Evolutionary conservation across 2,888 invertebrate species (phyloP), one percentile per base, ranked within the genome.

Genomic region (Sinhomidia bicolor): DNA sequence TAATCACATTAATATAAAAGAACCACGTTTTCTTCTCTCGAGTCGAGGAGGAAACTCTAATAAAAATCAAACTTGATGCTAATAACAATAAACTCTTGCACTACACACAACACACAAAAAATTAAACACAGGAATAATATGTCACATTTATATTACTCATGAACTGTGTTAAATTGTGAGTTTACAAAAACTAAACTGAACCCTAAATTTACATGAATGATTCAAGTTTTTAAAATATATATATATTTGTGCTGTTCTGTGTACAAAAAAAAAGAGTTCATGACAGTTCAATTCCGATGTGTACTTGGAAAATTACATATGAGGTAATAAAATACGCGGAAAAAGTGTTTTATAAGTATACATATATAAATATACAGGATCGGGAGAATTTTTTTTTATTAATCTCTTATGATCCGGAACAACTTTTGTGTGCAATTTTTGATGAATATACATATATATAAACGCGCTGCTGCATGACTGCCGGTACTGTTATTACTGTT

Each of bases 321-420:
- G n/a, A 65, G 14, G 1, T n/a, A 78, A 60, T 62, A 76, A 26
- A 47, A 76, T 26, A n/a, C n/a, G 14, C 47, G 23, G 12, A 44
- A 71, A 29, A n/a, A n/a, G n/a, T n/a, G n/a, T n/a, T n/a, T n/a
- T n/a, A n/a, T n/a, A n/a, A 51, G 68, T 41, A 36, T 32, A 47
- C 47, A 65, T 68, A 81, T 76, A 76, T 54, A 83, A 79, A 88
- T 88, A n/a, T 78, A 68, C 78, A 88, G 88, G 83, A 88, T 82
- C 78, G 78, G 88, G 88, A 82, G n/a, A n/a, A n/a, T n/a, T n/a
- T n/a, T n/a, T n/a, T n/a, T n/a, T n/a, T 88, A 88, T 88, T 88
- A 88, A 88, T 88, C 88, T 83, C 88, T 88, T 88, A 88, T 79
- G 78, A 88, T 88, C 88, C 88, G 88, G 88, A 88, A 88, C 76